phyloP scores from a whole-genome alignment of 1,140 invertebrate species.

The Caenorhabditis remanei region DNA sequence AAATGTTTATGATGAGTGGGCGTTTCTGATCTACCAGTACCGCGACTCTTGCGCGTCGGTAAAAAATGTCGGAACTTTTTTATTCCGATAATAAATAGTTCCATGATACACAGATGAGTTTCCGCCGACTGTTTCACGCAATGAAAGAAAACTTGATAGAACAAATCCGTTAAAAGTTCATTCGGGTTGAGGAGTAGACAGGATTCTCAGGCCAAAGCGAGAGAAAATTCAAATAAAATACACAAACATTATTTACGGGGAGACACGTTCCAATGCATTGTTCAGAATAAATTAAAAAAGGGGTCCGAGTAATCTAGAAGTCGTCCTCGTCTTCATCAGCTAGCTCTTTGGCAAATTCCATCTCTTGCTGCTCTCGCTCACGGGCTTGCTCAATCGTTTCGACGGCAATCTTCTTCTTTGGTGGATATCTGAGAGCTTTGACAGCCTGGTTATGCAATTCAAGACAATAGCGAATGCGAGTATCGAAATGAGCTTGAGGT shows the following conservation, averaged over 20 bases:
- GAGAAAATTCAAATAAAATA: slow-evolving; percentile 25
- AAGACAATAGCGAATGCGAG: slow-evolving; percentile 91
- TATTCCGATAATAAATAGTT: too few species aligned
- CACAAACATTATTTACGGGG: slow-evolving; percentile 28
- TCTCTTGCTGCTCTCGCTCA: slow-evolving; percentile 67
- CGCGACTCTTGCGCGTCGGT: too few species aligned
- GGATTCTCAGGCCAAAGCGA: too few species aligned
- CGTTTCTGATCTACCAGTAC: too few species aligned
- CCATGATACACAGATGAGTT: too few species aligned
- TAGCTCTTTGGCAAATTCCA: slow-evolving; percentile 68
- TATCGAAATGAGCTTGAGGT: slow-evolving; percentile 95
- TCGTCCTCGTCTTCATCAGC: slow-evolving; percentile 69
- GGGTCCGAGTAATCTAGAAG: slow-evolving; percentile 48
- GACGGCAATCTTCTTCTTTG: slow-evolving; percentile 86
- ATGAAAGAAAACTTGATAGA: too few species aligned
- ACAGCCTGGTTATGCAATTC: slow-evolving; percentile 97
- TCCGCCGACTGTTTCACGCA: too few species aligned
- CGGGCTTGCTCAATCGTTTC: slow-evolving; percentile 69
- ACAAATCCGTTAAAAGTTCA: neutral
- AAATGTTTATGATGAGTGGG: too few species aligned
- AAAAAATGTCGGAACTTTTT: too few species aligned
- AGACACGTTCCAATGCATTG: slow-evolving; percentile 41
- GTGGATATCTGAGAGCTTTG: slow-evolving; percentile 98
- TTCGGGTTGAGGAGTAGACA: neutral
- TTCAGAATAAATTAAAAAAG: slow-evolving; percentile 32